Evolutionary conservation across 2,113 vertebrate genomes (phyloP).

Genomic region (Macroglossus sobrinus): DNA sequence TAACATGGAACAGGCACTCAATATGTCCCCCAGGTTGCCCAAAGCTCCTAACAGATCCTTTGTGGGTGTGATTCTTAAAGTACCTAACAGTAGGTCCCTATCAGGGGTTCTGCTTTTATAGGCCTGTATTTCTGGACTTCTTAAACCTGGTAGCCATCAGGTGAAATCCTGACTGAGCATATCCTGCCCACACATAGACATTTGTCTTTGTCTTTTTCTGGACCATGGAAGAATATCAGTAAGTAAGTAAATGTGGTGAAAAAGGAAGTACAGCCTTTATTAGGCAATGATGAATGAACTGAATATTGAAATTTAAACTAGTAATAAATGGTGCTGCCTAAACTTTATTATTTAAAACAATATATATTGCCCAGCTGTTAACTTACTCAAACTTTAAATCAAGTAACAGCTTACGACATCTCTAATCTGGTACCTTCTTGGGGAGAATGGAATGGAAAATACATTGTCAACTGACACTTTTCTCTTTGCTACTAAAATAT

Average conservation of each 20-base stretch:
- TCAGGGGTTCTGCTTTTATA: background rate
- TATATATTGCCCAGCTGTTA: slow-evolving; percentile 52
- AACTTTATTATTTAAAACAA: slow-evolving; percentile 55
- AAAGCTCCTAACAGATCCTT: background rate
- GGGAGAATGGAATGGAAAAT: slow-evolving; percentile 54
- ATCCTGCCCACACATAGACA: slow-evolving; percentile 19
- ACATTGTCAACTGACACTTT: slow-evolving; percentile 23
- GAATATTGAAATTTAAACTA: slow-evolving; percentile 59
- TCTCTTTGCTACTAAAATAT: slow-evolving; percentile 49
- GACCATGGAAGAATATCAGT: background rate
- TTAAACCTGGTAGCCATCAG: slow-evolving; percentile 32
- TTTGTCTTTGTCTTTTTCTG: slow-evolving; percentile 28
- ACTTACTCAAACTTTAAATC: slow-evolving; percentile 64
- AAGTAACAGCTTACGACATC: background rate
- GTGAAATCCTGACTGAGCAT: background rate
- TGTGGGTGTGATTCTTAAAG: slow-evolving; percentile 24
- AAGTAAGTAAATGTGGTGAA: slow-evolving; percentile 8
- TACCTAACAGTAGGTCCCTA: background rate
- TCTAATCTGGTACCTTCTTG: slow-evolving; percentile 13
- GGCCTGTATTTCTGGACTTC: background rate
- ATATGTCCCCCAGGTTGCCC: background rate
- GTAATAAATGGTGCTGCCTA: slow-evolving; percentile 53
- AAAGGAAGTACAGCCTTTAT: slow-evolving; percentile 48
- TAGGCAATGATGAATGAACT: slow-evolving; percentile 47
- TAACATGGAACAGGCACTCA: background rate